Evolutionary conservation across 2,113 vertebrate species (phyloP).

Genomic region (Istiophorus platypterus): DNA sequence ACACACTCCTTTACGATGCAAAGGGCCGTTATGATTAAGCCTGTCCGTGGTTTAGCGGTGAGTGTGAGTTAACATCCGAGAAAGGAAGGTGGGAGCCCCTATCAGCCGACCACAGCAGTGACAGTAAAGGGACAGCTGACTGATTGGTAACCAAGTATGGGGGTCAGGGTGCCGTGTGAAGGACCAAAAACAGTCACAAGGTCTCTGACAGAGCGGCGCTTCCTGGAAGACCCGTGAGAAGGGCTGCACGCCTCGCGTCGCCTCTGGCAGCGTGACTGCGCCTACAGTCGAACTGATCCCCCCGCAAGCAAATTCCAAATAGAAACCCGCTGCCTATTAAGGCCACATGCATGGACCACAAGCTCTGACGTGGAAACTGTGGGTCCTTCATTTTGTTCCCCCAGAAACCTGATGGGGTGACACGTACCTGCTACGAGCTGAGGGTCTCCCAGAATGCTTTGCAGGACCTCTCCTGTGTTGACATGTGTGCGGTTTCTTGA

Average conservation of each 20-base stretch:
- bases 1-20: background rate
- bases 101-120: constrained; percentile 28
- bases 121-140: constrained; percentile 40
- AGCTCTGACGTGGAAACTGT: background rate
- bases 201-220: constrained; percentile 9
- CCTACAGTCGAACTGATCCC: background rate
- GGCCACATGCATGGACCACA: background rate
- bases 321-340: background rate
- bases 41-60: constrained; percentile 2
- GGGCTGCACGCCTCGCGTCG: background rate
- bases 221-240: constrained; percentile 49
- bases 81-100: constrained; percentile 22
- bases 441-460: background rate
- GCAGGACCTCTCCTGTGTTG: background rate
- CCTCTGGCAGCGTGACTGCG: background rate
- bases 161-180: background rate
- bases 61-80: constrained; percentile 42
- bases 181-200: background rate
- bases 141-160: background rate
- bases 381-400: background rate
- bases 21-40: constrained; percentile 25
- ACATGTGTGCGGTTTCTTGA: background rate
- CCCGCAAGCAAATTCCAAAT: constrained; percentile 33
- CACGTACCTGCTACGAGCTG: background rate
- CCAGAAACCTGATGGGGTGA: background rate